phyloP scores from a whole-genome alignment of 2,888 invertebrate species.

The Ferrisia virgata region DNA sequence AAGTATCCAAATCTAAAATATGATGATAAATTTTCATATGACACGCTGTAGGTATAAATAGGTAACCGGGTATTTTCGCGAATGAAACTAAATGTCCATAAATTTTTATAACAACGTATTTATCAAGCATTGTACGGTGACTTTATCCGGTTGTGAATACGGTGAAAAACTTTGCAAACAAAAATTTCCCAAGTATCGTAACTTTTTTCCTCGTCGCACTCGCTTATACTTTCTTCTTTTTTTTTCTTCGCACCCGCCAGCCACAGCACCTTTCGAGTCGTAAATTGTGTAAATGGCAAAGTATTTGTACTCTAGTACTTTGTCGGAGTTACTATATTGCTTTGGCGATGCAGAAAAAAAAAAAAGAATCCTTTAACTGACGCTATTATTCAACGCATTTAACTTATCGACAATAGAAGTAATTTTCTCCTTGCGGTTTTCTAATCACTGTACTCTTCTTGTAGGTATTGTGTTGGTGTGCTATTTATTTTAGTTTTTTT shows the following conservation, averaged over 20 bases:
- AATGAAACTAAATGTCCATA: not conserved
- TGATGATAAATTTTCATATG: too few relatives aligned
- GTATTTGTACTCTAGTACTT: not conserved
- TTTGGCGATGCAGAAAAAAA: not conserved
- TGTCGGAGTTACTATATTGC: not conserved
- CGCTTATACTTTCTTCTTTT: not conserved
- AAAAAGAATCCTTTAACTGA: slow-evolving; percentile 1
- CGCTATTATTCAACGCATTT: not conserved
- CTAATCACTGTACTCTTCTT: not conserved
- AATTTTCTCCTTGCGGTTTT: not conserved
- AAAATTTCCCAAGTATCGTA: slow-evolving; percentile 6
- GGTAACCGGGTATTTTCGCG: not conserved
- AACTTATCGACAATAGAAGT: slow-evolving; percentile 18
- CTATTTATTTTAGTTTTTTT: not conserved
- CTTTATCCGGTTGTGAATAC: not conserved
- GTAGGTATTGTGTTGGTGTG: too few relatives aligned
- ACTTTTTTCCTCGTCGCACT: not conserved
- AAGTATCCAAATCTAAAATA: too few relatives aligned
- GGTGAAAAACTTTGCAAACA: not conserved
- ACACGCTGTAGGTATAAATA: not conserved
- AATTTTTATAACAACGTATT: not conserved
- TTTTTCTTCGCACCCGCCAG: not conserved
- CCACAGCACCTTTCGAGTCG: not conserved
- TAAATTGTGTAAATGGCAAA: slow-evolving; percentile 5
- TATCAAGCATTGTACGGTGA: not conserved